Base-by-base conservation (phyloP, 2,113 vertebrate species). In the Nansenia antarctica region DNA sequence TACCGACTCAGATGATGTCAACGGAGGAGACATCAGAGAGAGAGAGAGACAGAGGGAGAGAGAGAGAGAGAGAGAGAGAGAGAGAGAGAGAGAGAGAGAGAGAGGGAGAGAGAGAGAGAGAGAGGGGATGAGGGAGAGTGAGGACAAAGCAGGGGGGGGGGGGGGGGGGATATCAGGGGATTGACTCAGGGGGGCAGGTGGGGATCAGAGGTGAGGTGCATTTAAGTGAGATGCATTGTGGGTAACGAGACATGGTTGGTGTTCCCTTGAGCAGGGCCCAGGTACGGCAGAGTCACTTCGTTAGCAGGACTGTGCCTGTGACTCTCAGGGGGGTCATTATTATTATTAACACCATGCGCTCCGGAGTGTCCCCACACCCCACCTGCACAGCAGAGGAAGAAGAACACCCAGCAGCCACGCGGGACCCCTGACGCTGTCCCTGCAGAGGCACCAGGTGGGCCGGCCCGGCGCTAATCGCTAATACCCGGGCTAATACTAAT, bases 401-500 rank as follows among this genome's bases (percentile, higher is more conserved):
- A 6, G n/a, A 73, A 84, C 81, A 84, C 77, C 62, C 70, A 76
- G 1, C 53, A 64, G 59, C 69, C 85, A 78, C 83, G 62, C 49
- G 85, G 82, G 78, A 58, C 62, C 71, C 5, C 67, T 29, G 74
- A 77, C 79, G 69, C 67, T 8, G 67, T 53, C 73, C 81, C 72
- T n/a, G 53, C 68, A 74, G 18, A 18, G 67, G 65, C 70, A 69
- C 72, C 73, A 70, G 63, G 58, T 22, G 67, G 82, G 82, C 79
- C 81, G 68, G 80, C 74, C 1, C 35, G 67, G 73, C 65, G 9
- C 31, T 87, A 83, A 88, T 89, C 65, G 9, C 31, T 87, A 83
- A 88, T 89, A 86, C 85, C 84, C 81, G 65, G 65, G 82, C 76
- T 85, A 83, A 87, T 91, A 90, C 88, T 90, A 89, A 70, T 75